These are phyloP conservation scores for Heliconius eleuchia DNA, from an alignment of 1,140 invertebrate genomes.

Conservation along the genomic window DNA sequence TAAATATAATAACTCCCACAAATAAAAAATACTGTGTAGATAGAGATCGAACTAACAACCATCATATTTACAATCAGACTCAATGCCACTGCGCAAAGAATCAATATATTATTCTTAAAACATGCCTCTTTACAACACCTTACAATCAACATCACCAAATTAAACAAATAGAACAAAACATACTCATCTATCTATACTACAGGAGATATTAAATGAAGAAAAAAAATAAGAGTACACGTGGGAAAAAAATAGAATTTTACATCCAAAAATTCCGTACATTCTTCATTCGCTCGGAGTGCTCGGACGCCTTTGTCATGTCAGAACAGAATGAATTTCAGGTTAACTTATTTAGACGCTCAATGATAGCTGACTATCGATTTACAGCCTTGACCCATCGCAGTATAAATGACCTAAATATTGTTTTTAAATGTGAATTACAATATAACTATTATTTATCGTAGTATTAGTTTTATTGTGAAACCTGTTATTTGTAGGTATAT, in stretches of 20 bases:
- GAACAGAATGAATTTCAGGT: not conserved
- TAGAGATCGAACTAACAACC: too few relatives aligned
- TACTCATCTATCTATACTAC: not conserved
- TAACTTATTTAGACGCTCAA: constrained; percentile 2
- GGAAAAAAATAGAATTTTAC: not conserved
- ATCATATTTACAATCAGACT: too few relatives aligned
- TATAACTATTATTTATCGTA: not conserved
- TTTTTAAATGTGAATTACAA: not conserved
- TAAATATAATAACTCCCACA: too few relatives aligned
- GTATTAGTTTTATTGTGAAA: too few relatives aligned
- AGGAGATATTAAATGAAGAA: not conserved
- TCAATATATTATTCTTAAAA: too few relatives aligned
- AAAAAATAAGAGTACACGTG: not conserved
- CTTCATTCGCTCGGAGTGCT: not conserved
- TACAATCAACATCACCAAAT: too few relatives aligned
- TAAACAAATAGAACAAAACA: too few relatives aligned
- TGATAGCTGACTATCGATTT: constrained; percentile 4
- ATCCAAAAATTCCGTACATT: not conserved
- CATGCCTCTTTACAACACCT: too few relatives aligned
- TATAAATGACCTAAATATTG: not conserved
- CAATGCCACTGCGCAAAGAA: too few relatives aligned
- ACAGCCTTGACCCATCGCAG: not conserved
- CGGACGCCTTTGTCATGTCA: constrained; percentile 4
- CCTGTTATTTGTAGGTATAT: too few relatives aligned
- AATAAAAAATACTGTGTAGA: too few relatives aligned